Percentiles rank a stretch among this genome's conserved stretches.
Evolutionary conservation across 2,797 vertebrate species (phyloP).

Genomic region (Nothura maculosa): DNA sequence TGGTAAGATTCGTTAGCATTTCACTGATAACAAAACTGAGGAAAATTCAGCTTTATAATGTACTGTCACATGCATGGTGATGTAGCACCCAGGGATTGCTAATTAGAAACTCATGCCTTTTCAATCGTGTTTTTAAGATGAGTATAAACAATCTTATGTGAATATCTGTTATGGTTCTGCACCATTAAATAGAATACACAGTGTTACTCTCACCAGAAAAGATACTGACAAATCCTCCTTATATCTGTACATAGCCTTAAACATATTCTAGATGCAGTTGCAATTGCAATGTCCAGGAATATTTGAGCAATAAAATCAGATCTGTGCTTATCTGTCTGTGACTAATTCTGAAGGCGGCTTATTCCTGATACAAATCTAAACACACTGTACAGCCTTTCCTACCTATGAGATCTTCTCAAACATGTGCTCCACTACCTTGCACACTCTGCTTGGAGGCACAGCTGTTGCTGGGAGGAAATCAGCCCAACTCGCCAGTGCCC

Average conservation of each 20-base stretch:
- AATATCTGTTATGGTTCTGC: background rate
- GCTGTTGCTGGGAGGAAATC: background rate
- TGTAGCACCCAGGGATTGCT: background rate
- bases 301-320: background rate
- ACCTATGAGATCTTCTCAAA: background rate
- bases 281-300: background rate
- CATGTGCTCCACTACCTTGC: fast-evolving
- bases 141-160: background rate
- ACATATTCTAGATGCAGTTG: background rate
- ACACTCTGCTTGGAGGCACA: background rate
- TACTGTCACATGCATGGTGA: background rate
- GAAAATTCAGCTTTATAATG: background rate
- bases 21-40: background rate
- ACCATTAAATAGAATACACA: background rate
- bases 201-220: background rate
- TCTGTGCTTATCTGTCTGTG: conserved; percentile 6
- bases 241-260: background rate
- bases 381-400: background rate
- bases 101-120: background rate
- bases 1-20: background rate
- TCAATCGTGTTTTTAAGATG: background rate
- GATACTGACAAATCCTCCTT: background rate
- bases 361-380: background rate
- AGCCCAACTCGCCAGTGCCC: background rate
- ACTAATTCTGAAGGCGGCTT: background rate